Base-by-base conservation (phyloP, 2,113 vertebrate genomes). In the Aptenodytes forsteri region DNA sequence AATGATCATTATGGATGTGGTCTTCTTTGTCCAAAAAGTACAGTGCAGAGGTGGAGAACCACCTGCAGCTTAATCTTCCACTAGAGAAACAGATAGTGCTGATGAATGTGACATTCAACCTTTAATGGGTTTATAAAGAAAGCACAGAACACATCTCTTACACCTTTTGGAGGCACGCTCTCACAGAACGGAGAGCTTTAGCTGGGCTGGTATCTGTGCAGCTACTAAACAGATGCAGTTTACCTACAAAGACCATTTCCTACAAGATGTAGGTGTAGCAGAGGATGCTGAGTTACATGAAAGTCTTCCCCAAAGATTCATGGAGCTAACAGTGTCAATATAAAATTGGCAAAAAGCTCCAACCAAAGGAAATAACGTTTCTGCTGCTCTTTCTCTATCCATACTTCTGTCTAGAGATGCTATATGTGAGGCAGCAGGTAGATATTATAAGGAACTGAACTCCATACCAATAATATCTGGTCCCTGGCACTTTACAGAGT, bases 111-210 rank as follows among this genome's bases (percentile, higher is more conserved):
- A 42, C 29, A 30, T 42, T 67, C n/a, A 55, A 0, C 59, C 44
- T 76, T 66, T 27, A 71, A 55, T 30, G 22, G 16, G 5, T 76
- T 93, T 71, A 23, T 34, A 59, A 30, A 47, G 38, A 84, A 85
- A 67, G 10, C 4, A 16, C 3, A 46, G 19, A 26, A 71, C 22
- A 54, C 3, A 13, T 32, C 15, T 67, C 61, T 79, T 32, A 17
- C 2, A 38, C 1, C 3, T 56, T 83, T 64, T 71, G 9, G 42
- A 83, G 8, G 29, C 17, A 46, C 0, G 0, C 4, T 71, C 22
- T 81, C 26, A 50, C 22, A 42, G 50, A 75, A 30, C 0, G 0
- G 32, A 75, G n/a, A 47, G 22, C 9, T 59, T 10, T 44, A 67
- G 10, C n/a, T 50, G 32, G 19, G 17, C 56, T 75, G n/a, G 34